Conservation (phyloP, 2,888 invertebrate species). For the Drosophila sordidapex region DNA sequence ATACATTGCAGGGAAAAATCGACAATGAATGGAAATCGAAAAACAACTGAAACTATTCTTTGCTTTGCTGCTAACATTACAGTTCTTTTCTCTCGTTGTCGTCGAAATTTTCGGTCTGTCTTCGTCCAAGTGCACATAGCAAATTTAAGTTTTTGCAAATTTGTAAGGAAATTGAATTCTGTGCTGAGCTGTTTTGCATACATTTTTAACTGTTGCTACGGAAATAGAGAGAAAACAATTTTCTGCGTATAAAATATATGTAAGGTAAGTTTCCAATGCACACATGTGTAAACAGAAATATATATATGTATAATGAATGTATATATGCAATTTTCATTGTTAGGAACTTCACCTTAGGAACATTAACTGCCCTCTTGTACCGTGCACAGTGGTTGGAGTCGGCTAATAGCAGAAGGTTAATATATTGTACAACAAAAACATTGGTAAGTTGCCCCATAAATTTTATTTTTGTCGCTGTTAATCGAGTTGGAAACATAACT, state of each 20-base stretch:
- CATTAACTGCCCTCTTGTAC: neutral
- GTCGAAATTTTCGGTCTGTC: slow-evolving; percentile 65
- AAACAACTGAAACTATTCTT: neutral
- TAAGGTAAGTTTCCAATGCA: neutral
- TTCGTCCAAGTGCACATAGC: slow-evolving; percentile 49
- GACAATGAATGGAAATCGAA: neutral
- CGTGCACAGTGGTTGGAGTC: neutral
- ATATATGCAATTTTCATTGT: slow-evolving; percentile 9
- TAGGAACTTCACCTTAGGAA: slow-evolving; percentile 3
- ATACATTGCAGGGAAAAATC: neutral
- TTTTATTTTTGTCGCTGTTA: neutral
- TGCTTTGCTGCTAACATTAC: neutral
- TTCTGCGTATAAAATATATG: slow-evolving; percentile 20
- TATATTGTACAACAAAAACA: slow-evolving; percentile 1
- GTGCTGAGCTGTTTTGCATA: slow-evolving; percentile 5
- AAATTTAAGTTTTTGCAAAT: slow-evolving; percentile 66
- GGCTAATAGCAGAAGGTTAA: neutral
- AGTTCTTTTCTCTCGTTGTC: slow-evolving; percentile 44
- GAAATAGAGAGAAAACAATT: neutral
- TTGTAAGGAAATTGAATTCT: slow-evolving; percentile 26
- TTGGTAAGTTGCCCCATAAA: slow-evolving; percentile 27
- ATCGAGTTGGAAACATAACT: neutral
- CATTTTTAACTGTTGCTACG: slow-evolving; percentile 1
- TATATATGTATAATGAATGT: slow-evolving; percentile 1
- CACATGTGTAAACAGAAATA: slow-evolving; percentile 2